Base-by-base conservation (phyloP, 2,113 vertebrate species). In the Apodemus speciosus region DNA sequence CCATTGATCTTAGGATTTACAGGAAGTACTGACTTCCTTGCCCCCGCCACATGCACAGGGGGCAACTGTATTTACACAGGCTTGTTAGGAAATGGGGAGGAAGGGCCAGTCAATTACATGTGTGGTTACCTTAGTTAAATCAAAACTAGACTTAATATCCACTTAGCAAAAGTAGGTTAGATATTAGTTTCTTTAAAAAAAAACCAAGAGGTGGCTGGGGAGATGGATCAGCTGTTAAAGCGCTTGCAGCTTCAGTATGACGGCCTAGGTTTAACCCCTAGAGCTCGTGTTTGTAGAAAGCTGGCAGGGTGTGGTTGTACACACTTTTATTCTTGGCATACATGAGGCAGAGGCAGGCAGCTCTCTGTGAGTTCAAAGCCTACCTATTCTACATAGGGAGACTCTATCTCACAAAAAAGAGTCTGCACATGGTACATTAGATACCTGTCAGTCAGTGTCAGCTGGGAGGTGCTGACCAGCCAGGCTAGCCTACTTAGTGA, bases 51-150 rank as follows among this genome's bases (percentile, higher is more conserved):
- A 56, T 21, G 13, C 38, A 56, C 27, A 25, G 23, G 10, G 16
- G 43, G 40, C 27, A 35, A 75, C 49, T n/a, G 30, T 51, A 76
- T 51, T 86, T 80, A 85, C 60, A 72, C 4, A 58, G 68, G 91
- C 87, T 66, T 93, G 21, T 88, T 77, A 58, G 51, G 76, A 53
- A 85, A 76, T 25, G 46, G 51, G 3, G n/a, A 25, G 15, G 38
- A 53, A 90, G 35, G 64, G 32, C 25, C 87, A 56, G 60, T 72
- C 66, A 85, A 77, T 85, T 94, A 38, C 46, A 76, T 2, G 90
- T 51, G 27, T 64, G 46, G 68, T 69, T 90, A 76, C 62, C 93
- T 92, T 90, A 62, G 76, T 93, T 23, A 92, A 83, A 90, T 91
- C 32, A 86, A 89, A 94, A 88, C 21, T 38, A 75, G 77, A 90